Evolutionary conservation across 2,888 invertebrate genomes (phyloP).

Genomic region (Synanthedon andrenaeformis): DNA sequence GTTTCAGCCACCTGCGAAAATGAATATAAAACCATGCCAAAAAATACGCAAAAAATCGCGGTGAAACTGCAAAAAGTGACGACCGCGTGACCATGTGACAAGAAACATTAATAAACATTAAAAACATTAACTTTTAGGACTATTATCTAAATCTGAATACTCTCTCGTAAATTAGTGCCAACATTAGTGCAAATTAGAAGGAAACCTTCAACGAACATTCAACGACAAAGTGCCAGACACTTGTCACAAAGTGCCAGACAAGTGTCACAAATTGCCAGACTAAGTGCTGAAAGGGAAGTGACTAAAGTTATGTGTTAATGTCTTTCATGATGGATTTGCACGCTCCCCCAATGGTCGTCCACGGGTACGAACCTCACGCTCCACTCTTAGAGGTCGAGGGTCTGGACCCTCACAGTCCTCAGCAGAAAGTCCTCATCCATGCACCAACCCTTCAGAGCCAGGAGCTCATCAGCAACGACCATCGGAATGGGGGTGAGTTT

Average conservation of each 20-base stretch:
- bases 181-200: conserved; percentile 23
- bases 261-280: neutral
- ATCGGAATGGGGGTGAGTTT: conserved; percentile 57
- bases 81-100: conserved; percentile 33
- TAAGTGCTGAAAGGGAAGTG: neutral
- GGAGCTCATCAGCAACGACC: conserved; percentile 51
- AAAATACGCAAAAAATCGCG: conserved; percentile 48
- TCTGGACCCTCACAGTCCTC: conserved; percentile 59
- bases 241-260: conserved; percentile 11
- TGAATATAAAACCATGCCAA: conserved; percentile 32
- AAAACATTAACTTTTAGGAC: conserved; percentile 6
- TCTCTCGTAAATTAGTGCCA: conserved; percentile 41
- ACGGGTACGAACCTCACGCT: conserved; percentile 61
- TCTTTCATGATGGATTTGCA: conserved; percentile 48
- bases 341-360: conserved; percentile 55
- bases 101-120: neutral
- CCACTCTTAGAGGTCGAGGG: conserved; percentile 60
- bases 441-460: conserved; percentile 54
- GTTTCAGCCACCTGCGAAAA: conserved; percentile 17
- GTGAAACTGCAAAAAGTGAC: conserved; percentile 18
- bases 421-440: conserved; percentile 62
- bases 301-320: conserved; percentile 18
- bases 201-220: conserved; percentile 12
- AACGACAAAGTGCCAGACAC: conserved; percentile 11
- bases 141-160: conserved; percentile 24